phyloP scores from a whole-genome alignment of 2,888 invertebrate species.

The Stramonita haemastoma region DNA sequence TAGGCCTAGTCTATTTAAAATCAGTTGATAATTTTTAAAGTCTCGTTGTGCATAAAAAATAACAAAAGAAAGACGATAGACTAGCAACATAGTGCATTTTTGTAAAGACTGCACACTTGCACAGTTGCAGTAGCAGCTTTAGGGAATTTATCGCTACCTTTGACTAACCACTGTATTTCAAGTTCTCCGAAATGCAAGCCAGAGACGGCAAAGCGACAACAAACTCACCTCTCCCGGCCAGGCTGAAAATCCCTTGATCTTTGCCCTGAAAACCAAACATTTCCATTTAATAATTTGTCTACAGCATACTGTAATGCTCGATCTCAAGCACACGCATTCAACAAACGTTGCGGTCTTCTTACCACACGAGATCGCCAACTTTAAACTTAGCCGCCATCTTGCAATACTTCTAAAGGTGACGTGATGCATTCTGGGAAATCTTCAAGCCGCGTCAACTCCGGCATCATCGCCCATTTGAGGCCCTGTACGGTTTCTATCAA shows the following conservation, averaged over 20 bases:
- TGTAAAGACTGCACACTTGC: too few relatives aligned
- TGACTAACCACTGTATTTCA: too few relatives aligned
- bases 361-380: constrained; percentile 86
- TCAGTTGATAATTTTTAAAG: too few relatives aligned
- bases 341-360: constrained; percentile 70
- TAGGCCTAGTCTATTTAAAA: too few relatives aligned
- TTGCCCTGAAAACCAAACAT: constrained; percentile 87
- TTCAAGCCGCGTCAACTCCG: background rate
- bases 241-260: constrained; percentile 97
- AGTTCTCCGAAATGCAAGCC: too few relatives aligned
- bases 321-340: background rate
- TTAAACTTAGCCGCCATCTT: constrained; percentile 82
- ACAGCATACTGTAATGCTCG: background rate
- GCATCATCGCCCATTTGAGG: background rate
- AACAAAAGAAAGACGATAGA: too few relatives aligned
- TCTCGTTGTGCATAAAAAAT: too few relatives aligned
- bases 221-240: constrained; percentile 95
- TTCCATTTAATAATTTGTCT: background rate
- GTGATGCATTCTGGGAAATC: constrained; percentile 50
- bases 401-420: constrained; percentile 50
- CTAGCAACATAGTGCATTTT: too few relatives aligned
- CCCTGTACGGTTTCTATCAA: background rate
- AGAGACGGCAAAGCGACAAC: too few relatives aligned
- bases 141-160: too few relatives aligned
- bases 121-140: too few relatives aligned